A percentile compares a stretch with the other conserved stretches of the same genome.
Conservation (phyloP, 2,113 vertebrate species). For the Ceyx margarethae region DNA sequence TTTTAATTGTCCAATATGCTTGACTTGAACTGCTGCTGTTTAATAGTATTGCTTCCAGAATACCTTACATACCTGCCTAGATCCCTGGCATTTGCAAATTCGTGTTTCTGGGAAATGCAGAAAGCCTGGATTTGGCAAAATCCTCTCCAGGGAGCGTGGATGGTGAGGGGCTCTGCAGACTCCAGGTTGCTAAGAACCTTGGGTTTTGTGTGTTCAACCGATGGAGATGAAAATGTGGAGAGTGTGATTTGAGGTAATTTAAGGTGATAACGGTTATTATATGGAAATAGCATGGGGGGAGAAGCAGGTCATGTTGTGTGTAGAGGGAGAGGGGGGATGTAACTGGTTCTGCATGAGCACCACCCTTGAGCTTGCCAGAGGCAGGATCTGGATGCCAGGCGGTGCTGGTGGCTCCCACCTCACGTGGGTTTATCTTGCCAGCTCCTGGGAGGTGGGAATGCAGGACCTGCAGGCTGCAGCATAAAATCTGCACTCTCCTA, state of each 20-base stretch:
- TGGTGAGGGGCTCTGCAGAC: not conserved
- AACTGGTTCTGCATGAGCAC: rapidly evolving
- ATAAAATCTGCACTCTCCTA: not conserved
- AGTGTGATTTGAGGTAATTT: not conserved
- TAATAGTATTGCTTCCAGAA: not conserved
- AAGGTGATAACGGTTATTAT: not conserved
- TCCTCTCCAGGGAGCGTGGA: not conserved
- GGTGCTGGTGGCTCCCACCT: not conserved
- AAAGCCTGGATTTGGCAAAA: not conserved
- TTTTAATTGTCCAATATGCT: not conserved
- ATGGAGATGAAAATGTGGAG: rapidly evolving
- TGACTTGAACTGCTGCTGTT: not conserved
- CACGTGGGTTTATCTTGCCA: too few species aligned
- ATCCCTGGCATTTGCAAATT: rapidly evolving
- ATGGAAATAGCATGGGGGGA: not conserved
- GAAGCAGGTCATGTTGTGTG: not conserved
- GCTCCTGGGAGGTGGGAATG: not conserved
- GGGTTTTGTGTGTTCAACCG: rapidly evolving
- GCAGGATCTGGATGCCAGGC: not conserved
- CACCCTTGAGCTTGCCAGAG: not conserved
- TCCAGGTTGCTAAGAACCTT: rapidly evolving
- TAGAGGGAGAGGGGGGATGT: not conserved
- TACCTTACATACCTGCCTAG: rapidly evolving
- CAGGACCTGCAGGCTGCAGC: too few species aligned
- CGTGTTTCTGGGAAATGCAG: rapidly evolving